These are phyloP conservation scores for Prochilodus magdalenae DNA, from an alignment of 2,113 vertebrate genomes.

Conservation along the genomic window DNA sequence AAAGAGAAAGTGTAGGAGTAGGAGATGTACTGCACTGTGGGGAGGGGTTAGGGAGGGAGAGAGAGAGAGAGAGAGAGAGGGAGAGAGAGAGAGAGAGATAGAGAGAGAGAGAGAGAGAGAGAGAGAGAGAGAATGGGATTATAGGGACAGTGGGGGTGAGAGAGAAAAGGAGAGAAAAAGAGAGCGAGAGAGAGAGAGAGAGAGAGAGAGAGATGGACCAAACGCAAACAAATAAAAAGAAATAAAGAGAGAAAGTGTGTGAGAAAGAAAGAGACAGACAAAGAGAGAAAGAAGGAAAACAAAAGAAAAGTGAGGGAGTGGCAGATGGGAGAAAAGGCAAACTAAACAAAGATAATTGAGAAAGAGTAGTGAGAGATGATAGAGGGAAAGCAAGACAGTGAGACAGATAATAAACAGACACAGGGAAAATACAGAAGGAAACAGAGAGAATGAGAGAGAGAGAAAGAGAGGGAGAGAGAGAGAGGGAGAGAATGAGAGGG, in stretches of 20 bases:
- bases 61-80: neutral
- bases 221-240: neutral
- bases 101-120: neutral
- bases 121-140: neutral
- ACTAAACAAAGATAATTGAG: slow-evolving; percentile 50
- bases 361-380: slow-evolving; percentile 13
- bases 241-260: neutral
- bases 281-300: slow-evolving; percentile 7
- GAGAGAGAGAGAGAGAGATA: neutral
- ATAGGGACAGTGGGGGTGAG: too few species aligned
- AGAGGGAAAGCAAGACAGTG: slow-evolving; percentile 8
- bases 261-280: slow-evolving; percentile 13
- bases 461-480: slow-evolving; percentile 9
- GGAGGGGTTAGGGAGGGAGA: too few species aligned
- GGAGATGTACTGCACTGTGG: neutral
- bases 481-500: neutral
- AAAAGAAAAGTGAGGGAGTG: neutral
- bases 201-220: slow-evolving; percentile 35
- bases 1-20: slow-evolving; percentile 36
- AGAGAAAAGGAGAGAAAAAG: neutral
- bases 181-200: neutral
- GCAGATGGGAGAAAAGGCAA: slow-evolving; percentile 36
- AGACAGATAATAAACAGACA: slow-evolving; percentile 34
- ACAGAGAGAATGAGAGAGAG: slow-evolving; percentile 50
- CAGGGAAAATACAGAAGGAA: neutral